phyloP scores from a whole-genome alignment of 2,113 vertebrate species.

The Tiliqua scincoides region DNA sequence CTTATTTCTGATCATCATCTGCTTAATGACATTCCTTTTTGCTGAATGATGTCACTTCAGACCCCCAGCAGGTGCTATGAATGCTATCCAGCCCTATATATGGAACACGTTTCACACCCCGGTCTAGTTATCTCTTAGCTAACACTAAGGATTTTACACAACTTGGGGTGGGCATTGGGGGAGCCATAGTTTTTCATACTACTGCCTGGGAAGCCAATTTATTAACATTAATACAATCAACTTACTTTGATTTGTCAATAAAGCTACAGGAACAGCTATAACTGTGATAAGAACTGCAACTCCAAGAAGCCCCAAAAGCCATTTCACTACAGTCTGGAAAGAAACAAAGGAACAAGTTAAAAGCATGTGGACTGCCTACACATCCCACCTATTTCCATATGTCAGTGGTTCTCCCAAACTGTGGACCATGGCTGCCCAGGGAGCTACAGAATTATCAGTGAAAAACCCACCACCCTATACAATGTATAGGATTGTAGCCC shows the following conservation, averaged over 20 bases:
- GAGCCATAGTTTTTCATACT: background rate
- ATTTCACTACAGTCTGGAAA: conserved; percentile 75
- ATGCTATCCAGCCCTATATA: too few relatives aligned
- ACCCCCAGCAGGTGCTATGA: too few relatives aligned
- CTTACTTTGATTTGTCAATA: conserved; percentile 72
- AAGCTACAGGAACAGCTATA: conserved; percentile 72
- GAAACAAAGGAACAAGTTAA: conserved; percentile 8
- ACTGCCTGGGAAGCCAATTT: background rate
- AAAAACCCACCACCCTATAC: too few relatives aligned
- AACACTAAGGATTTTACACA: background rate
- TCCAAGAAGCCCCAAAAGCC: conserved; percentile 70
- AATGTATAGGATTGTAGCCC: too few relatives aligned
- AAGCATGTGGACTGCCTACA: background rate
- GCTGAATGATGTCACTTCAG: too few relatives aligned
- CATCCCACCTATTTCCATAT: background rate
- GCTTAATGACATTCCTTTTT: too few relatives aligned
- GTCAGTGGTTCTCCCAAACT: too few relatives aligned
- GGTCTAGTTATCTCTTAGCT: background rate
- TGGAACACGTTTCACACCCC: too few relatives aligned
- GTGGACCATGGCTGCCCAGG: too few relatives aligned
- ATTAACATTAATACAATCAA: conserved; percentile 1
- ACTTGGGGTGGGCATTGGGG: background rate
- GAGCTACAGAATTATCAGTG: too few relatives aligned
- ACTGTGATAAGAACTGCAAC: conserved; percentile 55
- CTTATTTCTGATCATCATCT: too few relatives aligned